These are phyloP conservation scores for Mus minutoides DNA, from an alignment of 2,797 vertebrate genomes.

Conservation along the genomic window DNA sequence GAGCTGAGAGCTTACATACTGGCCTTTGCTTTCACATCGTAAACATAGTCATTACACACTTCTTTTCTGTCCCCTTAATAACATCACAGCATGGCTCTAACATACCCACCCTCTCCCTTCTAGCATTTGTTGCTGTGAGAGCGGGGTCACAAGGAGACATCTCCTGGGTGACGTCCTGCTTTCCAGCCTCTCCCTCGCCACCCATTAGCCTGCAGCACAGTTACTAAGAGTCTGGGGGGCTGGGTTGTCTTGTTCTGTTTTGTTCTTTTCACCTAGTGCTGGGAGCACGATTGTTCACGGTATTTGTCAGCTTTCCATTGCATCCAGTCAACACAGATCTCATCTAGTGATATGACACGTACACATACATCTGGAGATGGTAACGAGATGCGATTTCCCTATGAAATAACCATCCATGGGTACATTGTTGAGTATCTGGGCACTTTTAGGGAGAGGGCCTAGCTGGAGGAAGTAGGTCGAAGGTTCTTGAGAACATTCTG, in stretches of 20 bases:
- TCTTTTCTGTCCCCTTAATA: conserved; percentile 58
- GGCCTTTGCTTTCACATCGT: conserved; percentile 65
- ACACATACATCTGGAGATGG: neutral
- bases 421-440: neutral
- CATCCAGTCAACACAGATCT: conserved; percentile 25
- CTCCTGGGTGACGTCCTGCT: conserved; percentile 51
- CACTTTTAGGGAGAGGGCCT: neutral
- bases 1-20: conserved; percentile 31
- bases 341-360: neutral
- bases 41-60: conserved; percentile 58
- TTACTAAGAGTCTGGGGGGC: conserved; percentile 45
- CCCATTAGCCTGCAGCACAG: conserved; percentile 54
- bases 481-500: neutral
- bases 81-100: neutral
- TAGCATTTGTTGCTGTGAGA: conserved; percentile 13
- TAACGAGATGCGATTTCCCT: neutral
- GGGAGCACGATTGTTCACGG: conserved; percentile 12
- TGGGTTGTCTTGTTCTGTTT: neutral
- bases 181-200: conserved; percentile 45
- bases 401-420: no score
- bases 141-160: conserved; percentile 67
- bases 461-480: neutral
- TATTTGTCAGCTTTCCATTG: conserved; percentile 6
- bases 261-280: conserved; percentile 48
- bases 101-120: conserved; percentile 1